phyloP scores from a whole-genome alignment of 1,140 invertebrate species.

The Drusus annulatus region DNA sequence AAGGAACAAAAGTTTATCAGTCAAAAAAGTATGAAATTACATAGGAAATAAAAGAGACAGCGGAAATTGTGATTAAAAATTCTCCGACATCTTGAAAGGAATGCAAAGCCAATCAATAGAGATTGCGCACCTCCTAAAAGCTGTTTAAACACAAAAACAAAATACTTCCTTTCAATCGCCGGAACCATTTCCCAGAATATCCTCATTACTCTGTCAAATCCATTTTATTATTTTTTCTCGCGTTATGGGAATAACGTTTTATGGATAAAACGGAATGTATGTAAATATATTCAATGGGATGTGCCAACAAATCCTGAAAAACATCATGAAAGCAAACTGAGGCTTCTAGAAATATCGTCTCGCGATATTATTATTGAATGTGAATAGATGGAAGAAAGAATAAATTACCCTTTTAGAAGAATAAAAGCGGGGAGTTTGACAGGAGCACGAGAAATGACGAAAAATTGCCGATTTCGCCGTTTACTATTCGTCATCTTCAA shows the following conservation, averaged over 20 bases:
- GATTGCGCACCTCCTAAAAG: not conserved
- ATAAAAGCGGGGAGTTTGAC: constrained; percentile 24
- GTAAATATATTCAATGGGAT: constrained; percentile 40
- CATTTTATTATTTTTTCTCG: constrained; percentile 25
- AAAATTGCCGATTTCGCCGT: constrained; percentile 2
- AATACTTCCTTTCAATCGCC: not conserved
- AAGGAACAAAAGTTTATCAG: too few relatives aligned
- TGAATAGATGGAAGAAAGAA: constrained; percentile 25
- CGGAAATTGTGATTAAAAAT: too few relatives aligned
- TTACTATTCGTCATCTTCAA: constrained; percentile 34
- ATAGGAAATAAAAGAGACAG: too few relatives aligned
- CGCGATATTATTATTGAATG: constrained; percentile 20
- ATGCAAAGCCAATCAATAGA: too few relatives aligned
- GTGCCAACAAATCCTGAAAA: constrained; percentile 30
- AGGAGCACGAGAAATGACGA: constrained; percentile 31
- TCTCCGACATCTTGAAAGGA: not conserved
- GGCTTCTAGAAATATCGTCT: constrained; percentile 10
- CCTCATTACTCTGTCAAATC: constrained; percentile 18
- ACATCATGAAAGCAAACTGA: constrained; percentile 29
- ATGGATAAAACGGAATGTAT: constrained; percentile 22
- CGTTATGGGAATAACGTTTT: not conserved
- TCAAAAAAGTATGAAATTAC: too few relatives aligned
- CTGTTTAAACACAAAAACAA: constrained; percentile 4
- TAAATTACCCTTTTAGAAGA: constrained; percentile 41
- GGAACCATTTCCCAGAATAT: constrained; percentile 11